These are phyloP conservation scores for Orchestia grillus DNA, from an alignment of 1,140 invertebrate genomes.

Conservation along the genomic window DNA sequence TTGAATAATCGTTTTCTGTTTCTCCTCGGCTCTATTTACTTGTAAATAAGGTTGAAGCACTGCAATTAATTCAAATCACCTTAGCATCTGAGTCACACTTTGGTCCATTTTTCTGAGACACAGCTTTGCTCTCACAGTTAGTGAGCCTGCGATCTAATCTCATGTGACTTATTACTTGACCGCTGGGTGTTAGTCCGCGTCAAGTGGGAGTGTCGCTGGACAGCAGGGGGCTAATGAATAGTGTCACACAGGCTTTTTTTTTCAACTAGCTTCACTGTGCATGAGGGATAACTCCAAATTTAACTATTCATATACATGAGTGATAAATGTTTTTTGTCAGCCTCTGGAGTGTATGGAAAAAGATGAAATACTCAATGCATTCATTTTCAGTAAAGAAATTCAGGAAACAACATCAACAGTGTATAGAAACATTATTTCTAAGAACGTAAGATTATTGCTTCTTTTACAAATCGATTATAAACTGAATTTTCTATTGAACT, in stretches of 20 bases:
- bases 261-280: background rate
- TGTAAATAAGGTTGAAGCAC: background rate
- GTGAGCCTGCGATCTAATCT: background rate
- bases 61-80: background rate
- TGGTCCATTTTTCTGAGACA: background rate
- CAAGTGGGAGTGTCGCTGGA: background rate
- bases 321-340: background rate
- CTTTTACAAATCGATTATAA: too few relatives aligned
- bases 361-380: too few relatives aligned
- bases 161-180: background rate
- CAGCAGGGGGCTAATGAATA: background rate
- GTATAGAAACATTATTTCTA: too few relatives aligned
- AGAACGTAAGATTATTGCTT: too few relatives aligned
- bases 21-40: background rate
- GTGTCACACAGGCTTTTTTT: background rate
- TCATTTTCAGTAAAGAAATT: too few relatives aligned
- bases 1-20: too few relatives aligned
- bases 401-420: too few relatives aligned
- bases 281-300: background rate
- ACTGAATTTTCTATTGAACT: too few relatives aligned
- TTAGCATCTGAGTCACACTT: background rate
- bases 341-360: background rate
- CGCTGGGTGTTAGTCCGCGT: background rate
- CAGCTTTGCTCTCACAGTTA: background rate
- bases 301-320: background rate